phyloP scores from a whole-genome alignment of 2,797 vertebrate species.

The Avahi laniger region DNA sequence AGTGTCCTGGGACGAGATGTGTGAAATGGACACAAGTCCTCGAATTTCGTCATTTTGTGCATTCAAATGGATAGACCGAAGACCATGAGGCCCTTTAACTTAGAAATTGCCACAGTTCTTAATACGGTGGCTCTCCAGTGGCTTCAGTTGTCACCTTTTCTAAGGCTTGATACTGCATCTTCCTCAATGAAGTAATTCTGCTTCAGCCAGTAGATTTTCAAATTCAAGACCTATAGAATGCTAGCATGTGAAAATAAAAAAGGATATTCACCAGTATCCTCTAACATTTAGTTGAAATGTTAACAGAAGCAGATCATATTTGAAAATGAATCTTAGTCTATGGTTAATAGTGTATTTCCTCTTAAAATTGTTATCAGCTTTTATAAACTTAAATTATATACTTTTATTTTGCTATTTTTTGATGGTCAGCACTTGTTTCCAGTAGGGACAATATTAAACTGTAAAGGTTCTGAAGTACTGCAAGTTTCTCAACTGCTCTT shows the following conservation, averaged over 20 bases:
- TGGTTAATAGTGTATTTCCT: neutral
- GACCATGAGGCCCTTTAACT: neutral
- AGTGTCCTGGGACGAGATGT: neutral
- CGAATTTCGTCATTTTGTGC: neutral
- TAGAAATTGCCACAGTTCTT: neutral
- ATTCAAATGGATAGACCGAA: neutral
- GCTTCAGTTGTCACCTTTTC: neutral
- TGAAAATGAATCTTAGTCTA: constrained; percentile 9
- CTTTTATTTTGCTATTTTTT: constrained; percentile 30
- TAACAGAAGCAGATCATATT: neutral
- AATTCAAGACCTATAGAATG: neutral
- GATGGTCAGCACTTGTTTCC: neutral
- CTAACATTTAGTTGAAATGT: constrained; percentile 2
- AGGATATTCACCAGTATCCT: neutral
- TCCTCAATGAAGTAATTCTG: neutral
- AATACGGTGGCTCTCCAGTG: neutral
- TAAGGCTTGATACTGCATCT: neutral
- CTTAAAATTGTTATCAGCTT: constrained; percentile 14
- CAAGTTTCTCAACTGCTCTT: neutral
- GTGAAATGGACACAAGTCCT: neutral
- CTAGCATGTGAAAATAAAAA: constrained; percentile 1
- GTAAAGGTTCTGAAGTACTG: neutral
- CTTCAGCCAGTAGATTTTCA: neutral
- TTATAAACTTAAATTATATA: neutral
- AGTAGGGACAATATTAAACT: neutral